A percentile compares a stretch with the other conserved stretches of the same genome.
phyloP scores from a whole-genome alignment of 2,797 vertebrate species.

The Protonibea diacanthus region DNA sequence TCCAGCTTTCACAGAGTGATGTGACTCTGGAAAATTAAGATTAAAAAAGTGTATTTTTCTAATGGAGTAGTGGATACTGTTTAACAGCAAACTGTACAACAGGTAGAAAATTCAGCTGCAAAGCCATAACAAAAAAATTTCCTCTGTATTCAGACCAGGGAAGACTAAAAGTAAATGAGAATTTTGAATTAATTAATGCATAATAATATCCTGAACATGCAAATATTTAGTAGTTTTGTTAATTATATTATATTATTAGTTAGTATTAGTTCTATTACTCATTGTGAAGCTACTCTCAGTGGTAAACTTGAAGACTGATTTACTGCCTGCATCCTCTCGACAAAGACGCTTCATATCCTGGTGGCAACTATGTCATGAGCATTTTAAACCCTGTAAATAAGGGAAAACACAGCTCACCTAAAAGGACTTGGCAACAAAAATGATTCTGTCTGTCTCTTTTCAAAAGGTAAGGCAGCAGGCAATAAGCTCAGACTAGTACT shows the following conservation, averaged over 20 bases:
- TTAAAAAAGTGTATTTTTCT: background rate
- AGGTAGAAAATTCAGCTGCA: background rate
- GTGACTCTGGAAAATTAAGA: conserved; percentile 86
- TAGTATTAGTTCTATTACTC: no score
- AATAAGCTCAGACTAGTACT: background rate
- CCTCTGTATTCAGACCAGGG: background rate
- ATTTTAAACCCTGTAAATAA: conserved; percentile 90
- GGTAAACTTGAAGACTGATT: conserved; percentile 91
- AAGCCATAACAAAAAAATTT: background rate
- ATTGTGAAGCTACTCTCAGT: conserved; percentile 88
- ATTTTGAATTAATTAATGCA: background rate
- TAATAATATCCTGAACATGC: background rate
- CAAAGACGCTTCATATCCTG: conserved; percentile 89
- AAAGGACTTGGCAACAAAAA: background rate
- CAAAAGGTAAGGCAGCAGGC: background rate
- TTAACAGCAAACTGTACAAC: background rate
- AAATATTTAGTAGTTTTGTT: background rate
- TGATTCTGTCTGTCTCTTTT: background rate
- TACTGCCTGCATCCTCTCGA: conserved; percentile 91
- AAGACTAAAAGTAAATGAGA: background rate
- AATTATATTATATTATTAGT: no score
- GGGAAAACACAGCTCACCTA: conserved; percentile 33
- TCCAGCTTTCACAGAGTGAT: conserved; percentile 97
- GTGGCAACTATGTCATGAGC: conserved; percentile 92
- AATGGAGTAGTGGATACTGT: background rate